Conservation (phyloP, 2,113 vertebrate species). For the Piprites chloris region DNA sequence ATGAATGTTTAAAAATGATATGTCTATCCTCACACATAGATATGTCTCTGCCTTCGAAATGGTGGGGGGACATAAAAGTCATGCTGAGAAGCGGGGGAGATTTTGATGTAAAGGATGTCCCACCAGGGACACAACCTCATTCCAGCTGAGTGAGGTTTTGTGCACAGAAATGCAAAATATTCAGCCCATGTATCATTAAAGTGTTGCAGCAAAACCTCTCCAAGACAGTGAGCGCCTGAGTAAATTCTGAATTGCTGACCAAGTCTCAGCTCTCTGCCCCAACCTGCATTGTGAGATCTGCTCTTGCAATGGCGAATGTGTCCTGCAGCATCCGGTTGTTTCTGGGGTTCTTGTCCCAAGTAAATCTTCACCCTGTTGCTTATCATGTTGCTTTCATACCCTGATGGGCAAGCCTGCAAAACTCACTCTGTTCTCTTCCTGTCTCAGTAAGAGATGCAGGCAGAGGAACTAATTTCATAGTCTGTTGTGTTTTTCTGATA, state of each 20-base stretch:
- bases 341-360: neutral
- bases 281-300: accelerated
- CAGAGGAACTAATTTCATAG: neutral
- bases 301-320: accelerated
- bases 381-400: neutral
- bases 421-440: neutral
- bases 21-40: neutral
- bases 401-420: neutral
- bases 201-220: neutral
- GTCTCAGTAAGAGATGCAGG: neutral
- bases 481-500: neutral
- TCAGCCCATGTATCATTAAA: neutral
- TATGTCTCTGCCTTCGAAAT: neutral
- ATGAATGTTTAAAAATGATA: slow-evolving; percentile 26
- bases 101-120: slow-evolving; percentile 47
- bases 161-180: slow-evolving; percentile 9
- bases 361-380: neutral
- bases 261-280: neutral
- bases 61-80: slow-evolving; percentile 48
- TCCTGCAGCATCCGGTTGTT: neutral
- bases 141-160: slow-evolving; percentile 17
- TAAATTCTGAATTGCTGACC: neutral
- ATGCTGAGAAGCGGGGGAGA: neutral
- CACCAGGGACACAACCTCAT: slow-evolving; percentile 43
- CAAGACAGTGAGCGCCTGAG: neutral